Evolutionary conservation across 2,888 invertebrate genomes (phyloP).

Genomic region (Tachina grossa): DNA sequence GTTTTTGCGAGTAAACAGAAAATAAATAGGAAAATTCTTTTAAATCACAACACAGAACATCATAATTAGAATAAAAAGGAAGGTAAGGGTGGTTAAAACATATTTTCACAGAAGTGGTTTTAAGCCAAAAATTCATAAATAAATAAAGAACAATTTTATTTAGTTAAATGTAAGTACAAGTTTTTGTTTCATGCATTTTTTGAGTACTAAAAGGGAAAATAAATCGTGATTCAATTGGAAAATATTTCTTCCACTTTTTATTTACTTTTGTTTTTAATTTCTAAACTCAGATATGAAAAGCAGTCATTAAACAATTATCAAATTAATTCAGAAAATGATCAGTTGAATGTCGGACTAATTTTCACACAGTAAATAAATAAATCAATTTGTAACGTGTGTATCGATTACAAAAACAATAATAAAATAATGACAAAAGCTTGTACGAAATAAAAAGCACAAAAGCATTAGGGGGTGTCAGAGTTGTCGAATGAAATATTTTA

Average conservation of each 20-base stretch:
- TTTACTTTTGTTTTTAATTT: background rate
- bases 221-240: background rate
- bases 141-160: background rate
- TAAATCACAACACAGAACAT: conserved; percentile 1
- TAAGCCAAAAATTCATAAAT: conserved; percentile 24
- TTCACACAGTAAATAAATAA: conserved; percentile 46
- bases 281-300: background rate
- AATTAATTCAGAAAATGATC: conserved; percentile 31
- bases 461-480: background rate
- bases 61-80: background rate
- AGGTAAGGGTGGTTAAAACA: conserved; percentile 1
- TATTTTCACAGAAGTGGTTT: conserved; percentile 22
- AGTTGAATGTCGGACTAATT: conserved; percentile 27
- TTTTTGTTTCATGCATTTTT: background rate
- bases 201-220: background rate
- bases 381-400: conserved; percentile 56
- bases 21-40: conserved; percentile 13
- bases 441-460: background rate
- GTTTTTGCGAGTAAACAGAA: conserved; percentile 32
- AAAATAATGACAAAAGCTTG: conserved; percentile 9
- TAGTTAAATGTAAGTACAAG: too few relatives aligned
- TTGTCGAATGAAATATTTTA: background rate
- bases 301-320: conserved; percentile 29
- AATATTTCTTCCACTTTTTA: background rate
- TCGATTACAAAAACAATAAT: conserved; percentile 31